Base-by-base conservation (phyloP, 1,140 invertebrate genomes). In the Zaprionus ghesquierei region DNA sequence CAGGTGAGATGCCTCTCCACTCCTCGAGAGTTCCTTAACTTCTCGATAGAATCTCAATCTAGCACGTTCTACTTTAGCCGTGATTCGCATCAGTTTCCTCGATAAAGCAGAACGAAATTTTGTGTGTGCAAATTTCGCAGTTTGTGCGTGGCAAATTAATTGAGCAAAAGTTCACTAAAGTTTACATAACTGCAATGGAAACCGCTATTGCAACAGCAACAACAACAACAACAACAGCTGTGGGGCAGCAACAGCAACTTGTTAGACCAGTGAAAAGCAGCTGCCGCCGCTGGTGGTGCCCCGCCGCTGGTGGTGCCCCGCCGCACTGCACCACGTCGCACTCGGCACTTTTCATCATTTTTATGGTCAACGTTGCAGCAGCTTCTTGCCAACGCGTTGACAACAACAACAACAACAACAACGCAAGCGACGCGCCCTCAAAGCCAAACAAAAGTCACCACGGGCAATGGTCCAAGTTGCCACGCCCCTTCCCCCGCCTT, bases 151-250 rank as follows among this genome's bases (percentile, higher is more conserved):
- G 61, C 50, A 75, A 85, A 85, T 80, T 85, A 85, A 85, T 85
- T 85, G 79, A 77, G 63, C 74, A 71, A 73, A 81, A 75, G 70
- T 76, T 87, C 68, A 66, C 29, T 58, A 79, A 77, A 87, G 78
- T 87, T 86, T 81, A 79, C 82, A 76, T 86, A 81, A 86, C 71
- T 65, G 75, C 71, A 76, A 54, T 68, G 50, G 63, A 64, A 79
- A 85, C 81, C 81, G 81, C 75, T 80, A 77, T 55, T 56, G 35
- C 69, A 79, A 84, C 73, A 76, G 49, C 61, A 59, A 41, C 53
- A 53, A 8, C 59, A 59, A 8, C 22, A 29, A 22, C 56, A 58
- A 1, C 35, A 65, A 20, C 41, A 46, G 20, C 9, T 12, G n/a
- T 1, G n/a, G n/a, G n/a, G 18, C 50, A 46, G n/a, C 54, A 58